phyloP scores from a whole-genome alignment of 1,140 invertebrate genomes.

The Prorops nasuta region DNA sequence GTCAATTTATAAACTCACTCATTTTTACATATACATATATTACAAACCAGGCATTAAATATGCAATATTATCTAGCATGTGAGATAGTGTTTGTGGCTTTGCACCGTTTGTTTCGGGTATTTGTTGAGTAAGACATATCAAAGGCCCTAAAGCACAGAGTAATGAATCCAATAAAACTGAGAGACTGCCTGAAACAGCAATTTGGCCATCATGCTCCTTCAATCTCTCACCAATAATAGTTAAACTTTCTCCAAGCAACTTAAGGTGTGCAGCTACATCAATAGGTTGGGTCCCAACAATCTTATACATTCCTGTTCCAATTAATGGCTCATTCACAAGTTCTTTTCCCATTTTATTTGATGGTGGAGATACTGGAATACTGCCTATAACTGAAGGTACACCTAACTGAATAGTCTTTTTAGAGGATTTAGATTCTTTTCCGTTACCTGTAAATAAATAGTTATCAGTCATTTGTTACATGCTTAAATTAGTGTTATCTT shows the following conservation, averaged over 20 bases:
- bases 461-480: neutral
- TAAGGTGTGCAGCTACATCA: conserved; percentile 90
- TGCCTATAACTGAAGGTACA: conserved; percentile 48
- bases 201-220: conserved; percentile 92
- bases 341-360: conserved; percentile 47
- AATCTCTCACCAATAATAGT: conserved; percentile 89
- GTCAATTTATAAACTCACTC: no score
- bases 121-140: conserved; percentile 84
- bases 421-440: conserved; percentile 41
- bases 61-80: conserved; percentile 90
- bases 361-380: conserved; percentile 52
- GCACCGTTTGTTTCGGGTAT: conserved; percentile 76
- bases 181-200: conserved; percentile 89
- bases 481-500: neutral
- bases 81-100: conserved; percentile 66
- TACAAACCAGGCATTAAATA: conserved; percentile 96
- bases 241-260: conserved; percentile 88
- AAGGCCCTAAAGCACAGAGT: conserved; percentile 86
- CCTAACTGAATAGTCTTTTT: conserved; percentile 54
- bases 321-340: conserved; percentile 39
- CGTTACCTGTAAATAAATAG: conserved; percentile 31
- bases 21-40: conserved; percentile 33
- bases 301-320: conserved; percentile 60
- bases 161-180: conserved; percentile 93
- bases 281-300: conserved; percentile 78